Evolutionary conservation across 2,113 vertebrate species (phyloP).

Genomic region (Capricornis sumatraensis): DNA sequence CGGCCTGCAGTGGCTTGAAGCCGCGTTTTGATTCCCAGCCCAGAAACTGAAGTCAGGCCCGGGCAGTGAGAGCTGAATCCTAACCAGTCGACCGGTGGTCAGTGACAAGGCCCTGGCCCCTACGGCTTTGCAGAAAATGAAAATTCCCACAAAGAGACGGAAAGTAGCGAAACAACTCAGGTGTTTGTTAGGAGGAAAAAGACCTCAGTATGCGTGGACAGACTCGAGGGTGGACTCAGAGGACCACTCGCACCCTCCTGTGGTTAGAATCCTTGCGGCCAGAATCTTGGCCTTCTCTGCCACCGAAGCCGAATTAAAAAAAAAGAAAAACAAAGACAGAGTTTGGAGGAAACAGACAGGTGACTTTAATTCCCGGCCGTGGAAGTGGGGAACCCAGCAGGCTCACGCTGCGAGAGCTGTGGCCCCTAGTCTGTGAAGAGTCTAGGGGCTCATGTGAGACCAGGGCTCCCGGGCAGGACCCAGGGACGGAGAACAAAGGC

Average conservation of each 20-base stretch:
- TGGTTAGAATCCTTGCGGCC: neutral
- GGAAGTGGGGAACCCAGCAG: neutral
- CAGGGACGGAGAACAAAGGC: neutral
- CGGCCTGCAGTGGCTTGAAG: neutral
- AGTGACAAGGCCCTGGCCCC: neutral
- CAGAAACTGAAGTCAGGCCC: neutral
- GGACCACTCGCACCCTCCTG: neutral
- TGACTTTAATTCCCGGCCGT: neutral
- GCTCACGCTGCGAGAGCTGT: neutral
- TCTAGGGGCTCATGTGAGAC: neutral
- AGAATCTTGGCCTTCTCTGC: neutral
- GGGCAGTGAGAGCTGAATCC: neutral
- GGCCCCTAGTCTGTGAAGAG: neutral
- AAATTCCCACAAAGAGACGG: neutral
- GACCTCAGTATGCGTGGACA: neutral
- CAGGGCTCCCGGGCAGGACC: neutral
- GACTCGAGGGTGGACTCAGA: neutral
- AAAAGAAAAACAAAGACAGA: neutral
- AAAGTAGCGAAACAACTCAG: neutral
- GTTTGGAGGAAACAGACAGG: neutral
- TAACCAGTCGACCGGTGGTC: neutral
- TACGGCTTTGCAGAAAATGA: neutral
- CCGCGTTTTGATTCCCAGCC: neutral
- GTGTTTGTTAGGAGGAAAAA: neutral
- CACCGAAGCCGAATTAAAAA: accelerated